These are phyloP conservation scores for Tenebrio molitor DNA, from an alignment of 1,140 invertebrate species.

Conservation along the genomic window DNA sequence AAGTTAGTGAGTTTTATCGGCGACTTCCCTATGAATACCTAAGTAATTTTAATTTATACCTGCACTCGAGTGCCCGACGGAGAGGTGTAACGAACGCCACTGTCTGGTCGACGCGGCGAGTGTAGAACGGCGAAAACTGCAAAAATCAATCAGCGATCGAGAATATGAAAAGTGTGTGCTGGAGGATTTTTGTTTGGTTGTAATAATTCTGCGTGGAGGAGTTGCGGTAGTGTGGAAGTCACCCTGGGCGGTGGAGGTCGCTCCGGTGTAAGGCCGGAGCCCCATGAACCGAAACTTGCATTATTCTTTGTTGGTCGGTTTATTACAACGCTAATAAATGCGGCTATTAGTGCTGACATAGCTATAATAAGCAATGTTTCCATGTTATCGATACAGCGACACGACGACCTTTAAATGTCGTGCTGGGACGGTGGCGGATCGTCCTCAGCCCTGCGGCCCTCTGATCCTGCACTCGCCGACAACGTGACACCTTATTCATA, in stretches of 20 bases:
- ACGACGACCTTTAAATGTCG: slow-evolving; percentile 51
- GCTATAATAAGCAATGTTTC: slow-evolving; percentile 46
- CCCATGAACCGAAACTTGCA: slow-evolving; percentile 44
- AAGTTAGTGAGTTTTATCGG: slow-evolving; percentile 34
- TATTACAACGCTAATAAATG: slow-evolving; percentile 42
- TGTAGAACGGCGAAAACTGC: no score
- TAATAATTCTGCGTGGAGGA: no score
- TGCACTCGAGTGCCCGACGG: slow-evolving; percentile 8
- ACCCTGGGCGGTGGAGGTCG: no score
- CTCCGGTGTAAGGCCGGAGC: not conserved
- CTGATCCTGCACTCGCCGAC: slow-evolving; percentile 38
- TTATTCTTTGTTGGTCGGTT: slow-evolving; percentile 40
- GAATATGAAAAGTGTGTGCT: no score
- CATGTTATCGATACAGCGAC: slow-evolving; percentile 42
- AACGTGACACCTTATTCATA: slow-evolving; percentile 45
- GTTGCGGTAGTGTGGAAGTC: no score
- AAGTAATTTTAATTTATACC: slow-evolving; percentile 35
- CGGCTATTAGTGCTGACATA: slow-evolving; percentile 46
- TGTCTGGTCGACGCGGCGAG: not conserved
- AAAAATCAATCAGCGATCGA: no score
- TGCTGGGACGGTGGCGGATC: slow-evolving; percentile 30
- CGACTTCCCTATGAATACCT: slow-evolving; percentile 34
- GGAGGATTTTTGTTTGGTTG: no score
- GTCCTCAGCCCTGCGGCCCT: slow-evolving; percentile 25
- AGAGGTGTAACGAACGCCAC: not conserved